Conservation (phyloP, 2,113 vertebrate species). For the Gallinago undulata region DNA sequence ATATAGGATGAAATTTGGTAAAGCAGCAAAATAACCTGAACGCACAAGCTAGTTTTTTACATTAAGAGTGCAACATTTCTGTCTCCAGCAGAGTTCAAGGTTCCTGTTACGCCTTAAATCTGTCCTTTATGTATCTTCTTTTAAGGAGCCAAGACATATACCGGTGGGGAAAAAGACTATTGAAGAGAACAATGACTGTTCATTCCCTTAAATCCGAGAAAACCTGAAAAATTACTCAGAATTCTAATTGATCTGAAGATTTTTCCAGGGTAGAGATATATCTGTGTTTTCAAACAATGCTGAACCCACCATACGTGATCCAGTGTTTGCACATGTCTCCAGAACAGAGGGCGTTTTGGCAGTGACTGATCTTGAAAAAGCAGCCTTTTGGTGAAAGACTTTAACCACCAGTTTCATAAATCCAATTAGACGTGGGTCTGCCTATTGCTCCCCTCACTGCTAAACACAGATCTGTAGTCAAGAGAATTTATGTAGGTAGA, state of each 20-base stretch:
- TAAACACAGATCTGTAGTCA: not conserved
- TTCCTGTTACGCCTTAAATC: not conserved
- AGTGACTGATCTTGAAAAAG: not conserved
- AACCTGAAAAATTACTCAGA: not conserved
- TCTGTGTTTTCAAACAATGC: not conserved
- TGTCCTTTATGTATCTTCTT: not conserved
- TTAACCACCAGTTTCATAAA: not conserved
- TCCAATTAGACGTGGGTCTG: not conserved
- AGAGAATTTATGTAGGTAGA: not conserved
- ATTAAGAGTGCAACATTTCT: not conserved
- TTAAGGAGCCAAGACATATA: not conserved
- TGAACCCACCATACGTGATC: not conserved
- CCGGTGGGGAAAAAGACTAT: not conserved
- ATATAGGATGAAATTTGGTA: not conserved
- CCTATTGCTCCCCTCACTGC: not conserved
- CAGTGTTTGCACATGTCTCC: not conserved
- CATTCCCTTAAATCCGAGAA: not conserved
- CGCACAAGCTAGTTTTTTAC: not conserved
- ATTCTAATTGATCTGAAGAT: not conserved
- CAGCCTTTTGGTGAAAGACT: not conserved
- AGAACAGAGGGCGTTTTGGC: not conserved
- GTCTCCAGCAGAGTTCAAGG: not conserved
- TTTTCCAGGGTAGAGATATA: not conserved
- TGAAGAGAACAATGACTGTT: not conserved
- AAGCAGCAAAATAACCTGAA: not conserved